Evolutionary conservation across 2,113 vertebrate genomes (phyloP).

Genomic region (Ammospiza nelsoni): DNA sequence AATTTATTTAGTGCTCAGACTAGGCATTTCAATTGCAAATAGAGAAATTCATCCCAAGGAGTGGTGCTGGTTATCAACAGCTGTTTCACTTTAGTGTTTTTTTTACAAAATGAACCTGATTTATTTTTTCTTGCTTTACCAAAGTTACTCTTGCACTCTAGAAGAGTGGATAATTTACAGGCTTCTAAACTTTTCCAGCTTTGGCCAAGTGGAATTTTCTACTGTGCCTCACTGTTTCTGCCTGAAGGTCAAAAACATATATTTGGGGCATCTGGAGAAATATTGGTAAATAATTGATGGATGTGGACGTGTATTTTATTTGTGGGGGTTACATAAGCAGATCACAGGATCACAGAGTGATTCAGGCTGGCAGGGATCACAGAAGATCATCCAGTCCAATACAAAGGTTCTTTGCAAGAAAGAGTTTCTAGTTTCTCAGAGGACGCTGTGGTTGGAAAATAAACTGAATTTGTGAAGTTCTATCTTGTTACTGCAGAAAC

Average conservation of each 20-base stretch:
- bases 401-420: not conserved
- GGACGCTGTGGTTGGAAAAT: not conserved
- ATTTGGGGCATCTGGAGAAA: conserved; percentile 28
- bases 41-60: not conserved
- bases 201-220: conserved; percentile 26
- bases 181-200: not conserved
- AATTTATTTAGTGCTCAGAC: not conserved
- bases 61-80: not conserved
- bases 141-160: not conserved
- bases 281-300: conserved; percentile 33
- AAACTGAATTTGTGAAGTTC: not conserved
- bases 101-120: not conserved
- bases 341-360: not conserved
- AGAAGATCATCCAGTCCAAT: not conserved
- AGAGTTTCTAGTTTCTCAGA: not conserved
- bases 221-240: not conserved
- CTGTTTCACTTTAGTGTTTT: not conserved
- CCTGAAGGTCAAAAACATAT: conserved; percentile 25
- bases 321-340: not conserved
- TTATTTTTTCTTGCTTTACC: not conserved
- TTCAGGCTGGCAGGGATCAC: not conserved
- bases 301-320: conserved; percentile 27
- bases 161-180: not conserved
- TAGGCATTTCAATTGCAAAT: not conserved
- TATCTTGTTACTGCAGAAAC: not conserved